A percentile compares a stretch with the other conserved stretches of the same genome.
phyloP scores from a whole-genome alignment of 1,140 invertebrate genomes.

The Drosophila cardini region DNA sequence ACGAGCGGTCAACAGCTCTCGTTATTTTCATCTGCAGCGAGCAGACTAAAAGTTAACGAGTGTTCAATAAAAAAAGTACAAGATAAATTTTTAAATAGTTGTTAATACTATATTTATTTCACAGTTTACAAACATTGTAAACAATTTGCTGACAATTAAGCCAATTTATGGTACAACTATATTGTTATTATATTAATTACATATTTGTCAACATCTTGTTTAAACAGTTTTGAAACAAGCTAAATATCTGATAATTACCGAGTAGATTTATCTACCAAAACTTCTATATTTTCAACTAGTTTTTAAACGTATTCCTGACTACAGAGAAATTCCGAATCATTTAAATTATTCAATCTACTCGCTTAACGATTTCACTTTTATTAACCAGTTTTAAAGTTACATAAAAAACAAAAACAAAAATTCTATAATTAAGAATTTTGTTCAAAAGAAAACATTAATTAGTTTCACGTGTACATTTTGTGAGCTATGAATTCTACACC shows the following conservation, averaged over 20 bases:
- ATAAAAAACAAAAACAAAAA: constrained; percentile 13
- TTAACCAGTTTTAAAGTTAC: constrained; percentile 27
- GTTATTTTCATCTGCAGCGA: constrained; percentile 10
- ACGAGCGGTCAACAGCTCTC: constrained; percentile 18
- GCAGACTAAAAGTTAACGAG: neutral
- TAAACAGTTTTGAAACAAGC: constrained; percentile 8
- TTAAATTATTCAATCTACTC: constrained; percentile 2
- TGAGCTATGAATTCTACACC: constrained; percentile 6
- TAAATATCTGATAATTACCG: constrained; percentile 4
- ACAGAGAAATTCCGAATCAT: constrained; percentile 13
- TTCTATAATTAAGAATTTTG: constrained; percentile 21
- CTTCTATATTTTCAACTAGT: constrained; percentile 3
- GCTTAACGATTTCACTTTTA: constrained; percentile 26
- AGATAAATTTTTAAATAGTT: neutral
- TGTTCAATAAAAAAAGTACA: neutral
- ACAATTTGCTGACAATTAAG: neutral
- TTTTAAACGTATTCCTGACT: neutral
- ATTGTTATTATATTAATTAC: neutral
- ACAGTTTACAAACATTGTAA: neutral
- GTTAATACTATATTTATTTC: too few relatives aligned
- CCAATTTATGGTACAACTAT: constrained; percentile 3
- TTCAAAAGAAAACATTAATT: constrained; percentile 41
- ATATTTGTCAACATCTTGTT: constrained; percentile 4
- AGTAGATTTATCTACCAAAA: neutral
- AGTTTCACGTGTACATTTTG: constrained; percentile 37